Percentiles rank a stretch among this genome's conserved stretches.
phyloP scores from a whole-genome alignment of 2,888 invertebrate species.

The Escarpia spicata region DNA sequence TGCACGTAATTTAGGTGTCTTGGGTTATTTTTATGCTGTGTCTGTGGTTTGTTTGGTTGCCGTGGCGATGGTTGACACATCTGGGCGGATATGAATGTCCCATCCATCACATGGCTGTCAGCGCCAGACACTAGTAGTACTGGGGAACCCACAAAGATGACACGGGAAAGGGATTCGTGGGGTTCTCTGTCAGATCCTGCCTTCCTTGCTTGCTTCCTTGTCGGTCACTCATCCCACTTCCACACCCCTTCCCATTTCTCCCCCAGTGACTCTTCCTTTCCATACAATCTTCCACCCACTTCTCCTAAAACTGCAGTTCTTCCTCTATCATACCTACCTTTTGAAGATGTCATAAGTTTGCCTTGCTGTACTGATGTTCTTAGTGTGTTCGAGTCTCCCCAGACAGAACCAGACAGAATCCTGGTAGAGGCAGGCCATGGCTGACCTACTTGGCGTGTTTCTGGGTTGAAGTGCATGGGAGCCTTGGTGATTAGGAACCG shows the following conservation, averaged over 20 bases:
- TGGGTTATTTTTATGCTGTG: background rate
- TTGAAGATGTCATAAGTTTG: too few relatives aligned
- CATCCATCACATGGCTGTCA: background rate
- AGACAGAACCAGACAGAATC: too few relatives aligned
- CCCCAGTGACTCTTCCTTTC: background rate
- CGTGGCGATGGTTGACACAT: background rate
- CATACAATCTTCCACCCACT: too few relatives aligned
- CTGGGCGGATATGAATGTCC: background rate
- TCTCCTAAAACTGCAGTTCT: too few relatives aligned
- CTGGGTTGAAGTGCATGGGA: too few relatives aligned
- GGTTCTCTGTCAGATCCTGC: background rate
- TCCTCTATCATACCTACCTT: too few relatives aligned
- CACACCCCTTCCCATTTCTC: background rate
- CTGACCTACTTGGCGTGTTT: too few relatives aligned
- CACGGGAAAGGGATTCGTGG: background rate
- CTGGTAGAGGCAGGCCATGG: too few relatives aligned
- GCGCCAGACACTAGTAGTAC: background rate
- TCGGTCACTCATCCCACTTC: background rate
- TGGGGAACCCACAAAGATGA: background rate
- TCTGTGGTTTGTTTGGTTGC: conserved; percentile 1
- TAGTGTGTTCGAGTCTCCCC: too few relatives aligned
- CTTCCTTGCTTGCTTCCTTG: background rate
- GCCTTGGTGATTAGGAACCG: background rate
- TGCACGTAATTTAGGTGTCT: background rate
- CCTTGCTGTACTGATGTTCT: too few relatives aligned